Evolutionary conservation across 1,140 invertebrate genomes (phyloP), one percentile per base, ranked within the genome.

Genomic region (Neoseiulus cucumeris): DNA sequence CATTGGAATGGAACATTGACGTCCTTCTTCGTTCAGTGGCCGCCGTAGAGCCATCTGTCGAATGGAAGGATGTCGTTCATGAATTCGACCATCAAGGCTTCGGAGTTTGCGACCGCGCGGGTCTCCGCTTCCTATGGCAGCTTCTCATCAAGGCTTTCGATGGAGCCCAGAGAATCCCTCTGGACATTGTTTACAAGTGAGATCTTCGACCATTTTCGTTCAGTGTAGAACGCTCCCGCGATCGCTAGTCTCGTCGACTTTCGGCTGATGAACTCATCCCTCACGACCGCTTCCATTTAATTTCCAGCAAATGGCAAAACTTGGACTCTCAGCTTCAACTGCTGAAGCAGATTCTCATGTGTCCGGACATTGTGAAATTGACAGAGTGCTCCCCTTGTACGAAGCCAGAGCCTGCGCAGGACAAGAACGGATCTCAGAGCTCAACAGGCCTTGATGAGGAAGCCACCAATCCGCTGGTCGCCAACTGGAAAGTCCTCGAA

Each of bases 61-160:
- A 85, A 71, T 96, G 92, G 91, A 89, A 85, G 72, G 92, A 95
- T 71, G 89, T 97, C 0, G 84, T 94, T 51, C 74, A 83, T 65
- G 87, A 94, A 74, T 75, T 95, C 33, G 93, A 98, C 74, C 87
- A 95, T 75, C 79, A 84, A 9, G 87, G 89, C 66, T 96, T 97
- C 72, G 73, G 88, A 14, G 80, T 97, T 1, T 85, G 87, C 71
- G 89, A 92, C 75, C 82, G 90, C 69, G 83, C 84, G 72, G 87
- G 87, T 17, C 78, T 97, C 39, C 83, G 81, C 70, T 74, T 94
- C 5, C 74, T 96, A 5, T 82, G 92, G 51, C 85, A 84, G 55
- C 87, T 86, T 44, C 74, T 96, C 5, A 80, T 83, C 64, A 76
- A 87, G 29, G 89, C 87, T 1, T 78, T 92, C 0, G 71, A 44